Conservation (phyloP, 2,888 invertebrate genomes). For the Philhelius pedissequus region DNA sequence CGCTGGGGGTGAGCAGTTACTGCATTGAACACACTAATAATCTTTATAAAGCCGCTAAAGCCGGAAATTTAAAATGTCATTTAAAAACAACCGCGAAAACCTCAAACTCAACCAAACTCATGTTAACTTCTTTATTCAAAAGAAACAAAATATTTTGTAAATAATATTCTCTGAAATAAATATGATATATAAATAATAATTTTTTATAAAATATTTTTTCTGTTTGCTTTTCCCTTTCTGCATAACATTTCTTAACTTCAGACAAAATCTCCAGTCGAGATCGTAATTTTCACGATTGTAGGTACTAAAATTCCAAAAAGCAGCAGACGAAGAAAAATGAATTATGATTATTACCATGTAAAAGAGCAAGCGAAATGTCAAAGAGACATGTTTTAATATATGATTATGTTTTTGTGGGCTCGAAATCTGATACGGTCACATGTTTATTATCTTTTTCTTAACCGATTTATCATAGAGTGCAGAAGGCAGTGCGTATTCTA, state of each 20-base stretch:
- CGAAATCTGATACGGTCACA: constrained; percentile 78
- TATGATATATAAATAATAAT: constrained; percentile 2
- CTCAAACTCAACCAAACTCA: neutral
- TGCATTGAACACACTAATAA: too few relatives aligned
- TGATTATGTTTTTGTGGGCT: constrained; percentile 78
- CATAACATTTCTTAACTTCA: constrained; percentile 38
- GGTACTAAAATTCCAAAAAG: constrained; percentile 56
- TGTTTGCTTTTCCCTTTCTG: constrained; percentile 1
- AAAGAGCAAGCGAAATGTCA: constrained; percentile 79
- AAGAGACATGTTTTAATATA: constrained; percentile 79
- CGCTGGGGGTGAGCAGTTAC: too few relatives aligned
- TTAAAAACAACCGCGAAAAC: too few relatives aligned
- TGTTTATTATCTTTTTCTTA: constrained; percentile 67
- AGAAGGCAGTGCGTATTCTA: constrained; percentile 67
- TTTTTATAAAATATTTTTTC: neutral
- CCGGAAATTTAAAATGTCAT: too few relatives aligned
- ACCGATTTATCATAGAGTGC: constrained; percentile 68
- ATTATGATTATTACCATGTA: constrained; percentile 79
- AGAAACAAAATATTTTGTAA: neutral
- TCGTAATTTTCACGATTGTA: constrained; percentile 64
- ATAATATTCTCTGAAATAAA: constrained; percentile 14
- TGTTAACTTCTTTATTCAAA: neutral
- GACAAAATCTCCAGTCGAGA: constrained; percentile 61
- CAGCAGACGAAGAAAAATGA: constrained; percentile 75
- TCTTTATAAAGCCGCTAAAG: too few relatives aligned